Evolutionary conservation across 2,797 vertebrate genomes (phyloP).

Genomic region (Epinephelus coioides): DNA sequence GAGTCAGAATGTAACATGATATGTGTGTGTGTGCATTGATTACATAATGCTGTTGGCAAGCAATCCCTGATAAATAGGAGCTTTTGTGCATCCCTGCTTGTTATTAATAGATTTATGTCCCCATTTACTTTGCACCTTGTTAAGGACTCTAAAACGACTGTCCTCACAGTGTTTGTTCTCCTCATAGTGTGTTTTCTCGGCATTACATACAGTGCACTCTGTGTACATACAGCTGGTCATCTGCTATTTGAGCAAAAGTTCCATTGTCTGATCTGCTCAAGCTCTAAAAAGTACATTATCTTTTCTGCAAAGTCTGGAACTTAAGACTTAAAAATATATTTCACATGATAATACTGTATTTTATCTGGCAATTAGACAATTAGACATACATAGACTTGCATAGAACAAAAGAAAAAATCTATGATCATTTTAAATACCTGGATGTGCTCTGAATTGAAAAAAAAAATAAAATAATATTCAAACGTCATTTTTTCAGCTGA

Average conservation of each 20-base stretch:
- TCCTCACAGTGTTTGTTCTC: not conserved
- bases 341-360: not conserved
- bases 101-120: conserved; percentile 49
- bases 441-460: not conserved
- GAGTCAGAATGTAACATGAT: conserved; percentile 46
- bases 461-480: not conserved
- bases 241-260: conserved; percentile 17
- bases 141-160: not conserved
- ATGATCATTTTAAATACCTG: not conserved
- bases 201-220: not conserved
- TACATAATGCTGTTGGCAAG: conserved; percentile 62
- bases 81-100: conserved; percentile 48
- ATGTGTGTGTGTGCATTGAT: conserved; percentile 51
- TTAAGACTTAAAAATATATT: not conserved
- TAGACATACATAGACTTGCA: not conserved
- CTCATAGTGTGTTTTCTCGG: not conserved
- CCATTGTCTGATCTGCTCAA: not conserved
- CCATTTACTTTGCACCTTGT: conserved; percentile 32
- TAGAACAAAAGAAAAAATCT: not conserved
- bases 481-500: not conserved
- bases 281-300: not conserved
- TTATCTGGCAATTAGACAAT: not conserved
- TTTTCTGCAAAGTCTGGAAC: not conserved
- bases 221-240: not conserved
- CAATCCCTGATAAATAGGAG: conserved; percentile 50